phyloP scores from a whole-genome alignment of 2,113 vertebrate species.

The Podilymbus podiceps region DNA sequence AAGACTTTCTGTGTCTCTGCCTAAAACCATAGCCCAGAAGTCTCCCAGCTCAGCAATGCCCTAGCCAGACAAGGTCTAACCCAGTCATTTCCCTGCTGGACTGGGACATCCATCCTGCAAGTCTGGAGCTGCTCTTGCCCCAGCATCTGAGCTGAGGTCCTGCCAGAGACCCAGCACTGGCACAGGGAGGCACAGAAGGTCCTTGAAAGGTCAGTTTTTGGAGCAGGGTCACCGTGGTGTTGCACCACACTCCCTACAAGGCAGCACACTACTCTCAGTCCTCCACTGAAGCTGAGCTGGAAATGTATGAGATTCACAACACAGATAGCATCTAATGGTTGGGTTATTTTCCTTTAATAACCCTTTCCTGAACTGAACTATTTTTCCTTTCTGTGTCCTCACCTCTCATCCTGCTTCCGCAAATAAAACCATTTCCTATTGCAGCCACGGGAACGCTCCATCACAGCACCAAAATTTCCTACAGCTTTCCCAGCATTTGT shows the following conservation, averaged over 20 bases:
- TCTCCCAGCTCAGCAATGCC: neutral
- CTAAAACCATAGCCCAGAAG: neutral
- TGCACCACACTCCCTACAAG: neutral
- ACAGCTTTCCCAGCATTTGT: neutral
- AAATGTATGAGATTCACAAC: neutral
- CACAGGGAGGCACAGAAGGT: neutral
- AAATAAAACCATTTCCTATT: slow-evolving; percentile 41
- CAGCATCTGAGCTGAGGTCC: neutral
- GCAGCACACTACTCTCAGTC: fast-evolving
- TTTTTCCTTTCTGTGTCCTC: slow-evolving; percentile 13
- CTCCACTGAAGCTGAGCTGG: neutral
- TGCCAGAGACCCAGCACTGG: neutral
- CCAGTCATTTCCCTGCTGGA: neutral
- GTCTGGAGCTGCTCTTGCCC: neutral
- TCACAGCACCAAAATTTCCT: neutral
- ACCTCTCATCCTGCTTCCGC: neutral
- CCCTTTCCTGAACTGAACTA: slow-evolving; percentile 4
- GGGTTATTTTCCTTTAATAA: slow-evolving; percentile 49
- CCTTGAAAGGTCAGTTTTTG: neutral
- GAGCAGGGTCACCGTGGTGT: neutral
- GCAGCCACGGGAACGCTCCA: neutral
- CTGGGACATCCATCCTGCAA: neutral
- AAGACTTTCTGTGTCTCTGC: neutral
- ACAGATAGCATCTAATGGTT: neutral
- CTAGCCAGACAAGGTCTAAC: neutral